Percentiles rank a stretch among this genome's conserved stretches.
Conservation (phyloP, 2,113 vertebrate genomes). For the Macquaria ambigua region DNA sequence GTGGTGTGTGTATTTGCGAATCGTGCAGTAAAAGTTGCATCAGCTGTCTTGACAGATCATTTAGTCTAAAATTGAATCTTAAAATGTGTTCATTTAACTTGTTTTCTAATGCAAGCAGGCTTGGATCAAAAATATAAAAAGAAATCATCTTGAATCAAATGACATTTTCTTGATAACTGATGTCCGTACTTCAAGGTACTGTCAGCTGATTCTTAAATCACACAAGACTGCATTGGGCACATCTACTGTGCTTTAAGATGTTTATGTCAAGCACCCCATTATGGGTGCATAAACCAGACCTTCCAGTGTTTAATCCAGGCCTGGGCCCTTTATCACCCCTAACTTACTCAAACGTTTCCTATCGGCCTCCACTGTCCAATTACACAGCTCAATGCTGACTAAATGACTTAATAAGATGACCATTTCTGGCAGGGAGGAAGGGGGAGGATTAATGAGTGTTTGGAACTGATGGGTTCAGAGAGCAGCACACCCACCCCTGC, state of each 20-base stretch:
- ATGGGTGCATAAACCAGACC: background rate
- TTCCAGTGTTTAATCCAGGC: constrained; percentile 26
- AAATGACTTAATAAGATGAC: constrained; percentile 66
- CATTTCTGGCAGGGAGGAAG: constrained; percentile 59
- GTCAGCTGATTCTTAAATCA: background rate
- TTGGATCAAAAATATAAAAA: background rate
- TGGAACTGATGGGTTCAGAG: constrained; percentile 51
- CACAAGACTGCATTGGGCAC: background rate
- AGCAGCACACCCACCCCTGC: constrained; percentile 33
- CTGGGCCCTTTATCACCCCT: constrained; percentile 20
- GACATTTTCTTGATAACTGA: background rate
- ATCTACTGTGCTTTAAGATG: background rate
- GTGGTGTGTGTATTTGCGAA: background rate
- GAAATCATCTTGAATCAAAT: background rate
- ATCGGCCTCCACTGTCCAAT: constrained; percentile 58
- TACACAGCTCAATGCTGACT: constrained; percentile 65
- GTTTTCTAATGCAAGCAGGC: background rate
- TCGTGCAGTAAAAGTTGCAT: background rate
- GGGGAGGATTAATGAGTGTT: constrained; percentile 65
- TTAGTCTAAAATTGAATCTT: constrained; percentile 2
- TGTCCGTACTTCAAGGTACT: background rate
- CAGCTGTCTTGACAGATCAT: background rate
- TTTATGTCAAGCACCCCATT: background rate
- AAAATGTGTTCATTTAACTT: background rate
- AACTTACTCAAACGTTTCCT: constrained; percentile 63